These are phyloP conservation scores for Manis pentadactyla DNA, from an alignment of 2,797 vertebrate species.

Conservation along the genomic window DNA sequence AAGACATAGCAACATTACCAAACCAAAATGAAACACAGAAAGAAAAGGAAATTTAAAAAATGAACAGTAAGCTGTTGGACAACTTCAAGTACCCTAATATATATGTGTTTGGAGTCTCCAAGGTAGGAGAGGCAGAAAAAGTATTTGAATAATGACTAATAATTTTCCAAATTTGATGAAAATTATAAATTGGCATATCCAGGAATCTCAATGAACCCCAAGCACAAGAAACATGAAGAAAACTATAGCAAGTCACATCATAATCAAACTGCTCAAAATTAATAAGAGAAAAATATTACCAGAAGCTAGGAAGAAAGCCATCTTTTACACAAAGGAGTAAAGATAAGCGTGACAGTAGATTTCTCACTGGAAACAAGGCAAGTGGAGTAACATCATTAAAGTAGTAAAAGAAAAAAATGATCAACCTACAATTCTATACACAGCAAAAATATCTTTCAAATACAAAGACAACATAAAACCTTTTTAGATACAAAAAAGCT, in stretches of 20 bases:
- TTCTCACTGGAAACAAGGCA: background rate
- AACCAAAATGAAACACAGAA: background rate
- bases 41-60: background rate
- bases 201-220: background rate
- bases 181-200: background rate
- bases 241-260: background rate
- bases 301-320: background rate
- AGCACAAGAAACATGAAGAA: background rate
- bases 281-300: background rate
- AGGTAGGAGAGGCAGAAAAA: background rate
- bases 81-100: background rate
- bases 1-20: background rate
- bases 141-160: background rate
- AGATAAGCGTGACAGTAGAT: background rate
- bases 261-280: background rate
- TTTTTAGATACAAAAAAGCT: background rate
- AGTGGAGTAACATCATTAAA: background rate
- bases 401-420: background rate
- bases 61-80: background rate
- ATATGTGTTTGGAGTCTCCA: background rate
- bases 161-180: conserved; percentile 7
- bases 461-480: background rate
- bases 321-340: background rate
- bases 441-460: conserved; percentile 29
- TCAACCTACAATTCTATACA: background rate